phyloP scores from a whole-genome alignment of 2,888 invertebrate genomes.

The Agriopis aurantiaria region DNA sequence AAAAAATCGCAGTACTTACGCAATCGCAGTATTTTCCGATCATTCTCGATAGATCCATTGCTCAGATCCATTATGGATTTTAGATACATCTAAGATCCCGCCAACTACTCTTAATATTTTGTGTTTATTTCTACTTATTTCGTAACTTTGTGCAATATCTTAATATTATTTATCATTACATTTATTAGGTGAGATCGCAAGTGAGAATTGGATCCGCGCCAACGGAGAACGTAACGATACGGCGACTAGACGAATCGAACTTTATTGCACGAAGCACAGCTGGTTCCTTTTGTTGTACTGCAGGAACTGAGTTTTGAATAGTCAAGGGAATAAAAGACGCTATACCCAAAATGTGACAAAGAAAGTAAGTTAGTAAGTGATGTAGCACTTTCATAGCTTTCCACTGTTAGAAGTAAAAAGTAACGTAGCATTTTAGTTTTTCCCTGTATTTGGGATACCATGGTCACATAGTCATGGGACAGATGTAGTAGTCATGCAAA shows the following conservation, averaged over 20 bases:
- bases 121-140: too few species aligned
- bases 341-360: background rate
- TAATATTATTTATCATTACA: background rate
- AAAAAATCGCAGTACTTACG: too few species aligned
- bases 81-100: too few species aligned
- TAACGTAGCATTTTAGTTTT: too few species aligned
- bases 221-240: constrained; percentile 14
- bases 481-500: too few species aligned
- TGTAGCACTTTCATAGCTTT: background rate
- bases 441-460: background rate
- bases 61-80: too few species aligned
- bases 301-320: constrained; percentile 4
- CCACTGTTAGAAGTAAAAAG: too few species aligned
- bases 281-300: constrained; percentile 2
- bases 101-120: too few species aligned
- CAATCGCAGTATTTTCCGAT: too few species aligned
- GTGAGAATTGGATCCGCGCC: constrained; percentile 30
- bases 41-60: too few species aligned
- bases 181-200: constrained; percentile 6
- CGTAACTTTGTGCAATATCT: too few species aligned
- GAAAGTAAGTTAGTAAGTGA: background rate
- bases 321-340: background rate
- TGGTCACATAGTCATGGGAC: too few species aligned
- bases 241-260: constrained; percentile 19
- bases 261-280: constrained; percentile 12